Conservation (phyloP, 2,888 invertebrate genomes). For the Lathronympha strigana region DNA sequence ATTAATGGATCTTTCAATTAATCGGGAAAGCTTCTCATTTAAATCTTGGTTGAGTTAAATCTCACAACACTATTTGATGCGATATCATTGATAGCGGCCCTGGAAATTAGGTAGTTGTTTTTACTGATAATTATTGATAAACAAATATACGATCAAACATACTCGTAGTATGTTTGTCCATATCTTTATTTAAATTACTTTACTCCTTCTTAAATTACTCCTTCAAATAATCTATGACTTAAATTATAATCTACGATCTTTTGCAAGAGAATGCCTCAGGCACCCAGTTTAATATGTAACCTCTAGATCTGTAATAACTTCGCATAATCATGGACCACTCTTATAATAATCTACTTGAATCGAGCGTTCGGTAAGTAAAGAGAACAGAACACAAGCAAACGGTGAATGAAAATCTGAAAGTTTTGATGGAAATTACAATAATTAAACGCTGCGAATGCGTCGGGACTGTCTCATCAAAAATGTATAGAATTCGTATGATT, state of each 20-base stretch:
- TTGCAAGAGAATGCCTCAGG: background rate
- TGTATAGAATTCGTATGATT: conserved; percentile 84
- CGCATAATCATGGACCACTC: background rate
- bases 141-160: too few species aligned
- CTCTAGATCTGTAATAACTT: background rate
- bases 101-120: conserved; percentile 9
- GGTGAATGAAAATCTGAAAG: conserved; percentile 55
- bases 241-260: conserved; percentile 41
- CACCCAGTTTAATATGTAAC: background rate
- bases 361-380: background rate
- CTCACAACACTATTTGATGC: conserved; percentile 30
- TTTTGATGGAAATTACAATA: conserved; percentile 79
- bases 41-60: conserved; percentile 30
- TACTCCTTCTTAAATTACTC: conserved; percentile 24
- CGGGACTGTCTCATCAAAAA: conserved; percentile 79
- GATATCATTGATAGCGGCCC: conserved; percentile 10
- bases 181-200: too few species aligned
- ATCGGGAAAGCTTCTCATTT: conserved; percentile 20
- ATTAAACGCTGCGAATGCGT: conserved; percentile 77
- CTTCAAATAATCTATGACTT: conserved; percentile 46
- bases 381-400: conserved; percentile 49
- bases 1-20: conserved; percentile 24
- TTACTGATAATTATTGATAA: too few species aligned
- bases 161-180: too few species aligned
- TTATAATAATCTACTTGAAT: background rate